Conservation (phyloP, 2,113 vertebrate genomes). For the Tragelaphus scriptus region DNA sequence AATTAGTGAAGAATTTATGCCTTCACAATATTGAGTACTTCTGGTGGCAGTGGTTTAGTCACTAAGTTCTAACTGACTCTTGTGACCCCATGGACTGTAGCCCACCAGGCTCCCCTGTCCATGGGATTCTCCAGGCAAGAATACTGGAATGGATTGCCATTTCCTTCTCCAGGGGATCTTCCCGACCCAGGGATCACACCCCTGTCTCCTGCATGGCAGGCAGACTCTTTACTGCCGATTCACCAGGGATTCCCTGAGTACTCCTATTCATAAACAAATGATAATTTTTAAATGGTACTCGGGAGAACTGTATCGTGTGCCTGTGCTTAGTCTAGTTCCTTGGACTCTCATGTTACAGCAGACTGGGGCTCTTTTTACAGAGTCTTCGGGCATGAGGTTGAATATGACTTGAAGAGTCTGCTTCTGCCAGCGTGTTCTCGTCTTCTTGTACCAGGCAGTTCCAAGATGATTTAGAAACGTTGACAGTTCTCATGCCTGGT, state of each 20-base stretch:
- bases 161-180: background rate
- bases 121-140: background rate
- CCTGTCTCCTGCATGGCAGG: background rate
- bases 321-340: fast-evolving
- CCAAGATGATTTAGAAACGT: background rate
- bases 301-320: fast-evolving
- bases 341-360: background rate
- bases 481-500: fast-evolving
- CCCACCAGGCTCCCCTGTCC: background rate
- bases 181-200: background rate
- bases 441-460: background rate
- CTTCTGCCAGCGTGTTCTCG: background rate
- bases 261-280: background rate
- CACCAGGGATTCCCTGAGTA: background rate
- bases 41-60: background rate
- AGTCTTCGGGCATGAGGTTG: background rate
- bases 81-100: background rate
- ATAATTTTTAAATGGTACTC: fast-evolving
- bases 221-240: background rate
- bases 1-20: background rate
- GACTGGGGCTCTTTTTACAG: background rate
- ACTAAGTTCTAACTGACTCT: background rate
- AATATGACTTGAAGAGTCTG: background rate
- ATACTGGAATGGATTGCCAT: background rate
- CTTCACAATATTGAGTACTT: background rate